Percentiles rank a stretch among this genome's conserved stretches.
Conservation (phyloP, 2,797 vertebrate genomes). For the Sebastes taczanowskii region DNA sequence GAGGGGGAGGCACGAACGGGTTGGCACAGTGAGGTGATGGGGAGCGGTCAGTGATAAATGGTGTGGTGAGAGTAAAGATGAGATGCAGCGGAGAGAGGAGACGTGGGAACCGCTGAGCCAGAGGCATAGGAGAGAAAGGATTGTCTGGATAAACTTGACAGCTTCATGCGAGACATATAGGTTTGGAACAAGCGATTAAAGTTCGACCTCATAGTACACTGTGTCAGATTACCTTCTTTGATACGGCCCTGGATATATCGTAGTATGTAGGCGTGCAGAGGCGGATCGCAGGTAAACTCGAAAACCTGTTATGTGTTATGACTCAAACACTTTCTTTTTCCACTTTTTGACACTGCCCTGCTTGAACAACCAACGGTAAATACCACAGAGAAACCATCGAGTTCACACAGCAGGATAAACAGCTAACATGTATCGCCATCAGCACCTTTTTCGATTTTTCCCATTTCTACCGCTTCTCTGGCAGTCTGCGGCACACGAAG, state of each 20-base stretch:
- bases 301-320: constrained; percentile 51
- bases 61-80: constrained; percentile 26
- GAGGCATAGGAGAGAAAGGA: not conserved
- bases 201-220: constrained; percentile 4
- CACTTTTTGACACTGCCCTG: constrained; percentile 44
- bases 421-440: constrained; percentile 24
- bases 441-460: constrained; percentile 13
- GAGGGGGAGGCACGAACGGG: constrained; percentile 60
- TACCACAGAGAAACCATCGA: constrained; percentile 42
- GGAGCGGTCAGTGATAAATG: constrained; percentile 48
- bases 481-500: constrained; percentile 3
- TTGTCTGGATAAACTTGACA: constrained; percentile 40
- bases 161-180: constrained; percentile 34
- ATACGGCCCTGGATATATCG: constrained; percentile 1
- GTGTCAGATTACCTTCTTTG: constrained; percentile 23
- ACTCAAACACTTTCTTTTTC: constrained; percentile 35
- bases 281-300: constrained; percentile 68
- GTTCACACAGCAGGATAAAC: constrained; percentile 47
- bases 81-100: constrained; percentile 9
- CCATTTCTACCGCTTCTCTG: constrained; percentile 5
- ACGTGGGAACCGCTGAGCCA: constrained; percentile 26
- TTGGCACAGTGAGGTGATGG: constrained; percentile 38
- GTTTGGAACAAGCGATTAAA: constrained; percentile 36
- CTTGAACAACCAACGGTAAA: constrained; percentile 25
- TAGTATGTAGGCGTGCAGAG: constrained; percentile 46